These are phyloP conservation scores for Artemia franciscana DNA, from an alignment of 1,140 invertebrate genomes.

Conservation along the genomic window DNA sequence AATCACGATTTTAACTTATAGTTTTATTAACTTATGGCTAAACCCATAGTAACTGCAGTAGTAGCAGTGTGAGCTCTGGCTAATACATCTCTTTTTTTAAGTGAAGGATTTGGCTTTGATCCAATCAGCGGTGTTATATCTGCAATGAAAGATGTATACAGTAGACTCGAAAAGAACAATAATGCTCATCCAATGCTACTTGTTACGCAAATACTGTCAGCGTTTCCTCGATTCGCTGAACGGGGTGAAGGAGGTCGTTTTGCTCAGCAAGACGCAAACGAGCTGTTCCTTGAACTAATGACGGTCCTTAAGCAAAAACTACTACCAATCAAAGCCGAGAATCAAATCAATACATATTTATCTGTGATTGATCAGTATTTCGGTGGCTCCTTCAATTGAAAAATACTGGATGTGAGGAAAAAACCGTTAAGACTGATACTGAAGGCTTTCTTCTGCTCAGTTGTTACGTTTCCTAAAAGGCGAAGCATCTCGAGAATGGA, in stretches of 20 bases:
- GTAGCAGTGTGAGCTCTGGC: too few species aligned
- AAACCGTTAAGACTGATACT: conserved; percentile 39
- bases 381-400: conserved; percentile 69
- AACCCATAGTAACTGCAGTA: too few species aligned
- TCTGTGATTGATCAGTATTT: conserved; percentile 86
- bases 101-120: not conserved
- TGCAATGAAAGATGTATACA: conserved; percentile 53
- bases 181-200: conserved; percentile 26
- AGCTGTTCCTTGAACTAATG: conserved; percentile 87
- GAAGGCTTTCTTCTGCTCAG: conserved; percentile 86
- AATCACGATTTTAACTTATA: too few species aligned
- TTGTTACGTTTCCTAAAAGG: conserved; percentile 95
- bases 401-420: conserved; percentile 61
- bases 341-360: conserved; percentile 9
- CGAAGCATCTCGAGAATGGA: conserved; percentile 87
- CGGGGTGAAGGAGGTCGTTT: conserved; percentile 1
- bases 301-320: conserved; percentile 75
- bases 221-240: conserved; percentile 82
- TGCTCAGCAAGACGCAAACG: conserved; percentile 41
- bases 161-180: conserved; percentile 48
- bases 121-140: conserved; percentile 34
- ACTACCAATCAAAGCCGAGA: conserved; percentile 25
- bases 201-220: conserved; percentile 13
- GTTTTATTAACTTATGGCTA: too few species aligned
- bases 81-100: too few species aligned